phyloP scores from a whole-genome alignment of 2,888 invertebrate genomes.

The Drosophila monieri region DNA sequence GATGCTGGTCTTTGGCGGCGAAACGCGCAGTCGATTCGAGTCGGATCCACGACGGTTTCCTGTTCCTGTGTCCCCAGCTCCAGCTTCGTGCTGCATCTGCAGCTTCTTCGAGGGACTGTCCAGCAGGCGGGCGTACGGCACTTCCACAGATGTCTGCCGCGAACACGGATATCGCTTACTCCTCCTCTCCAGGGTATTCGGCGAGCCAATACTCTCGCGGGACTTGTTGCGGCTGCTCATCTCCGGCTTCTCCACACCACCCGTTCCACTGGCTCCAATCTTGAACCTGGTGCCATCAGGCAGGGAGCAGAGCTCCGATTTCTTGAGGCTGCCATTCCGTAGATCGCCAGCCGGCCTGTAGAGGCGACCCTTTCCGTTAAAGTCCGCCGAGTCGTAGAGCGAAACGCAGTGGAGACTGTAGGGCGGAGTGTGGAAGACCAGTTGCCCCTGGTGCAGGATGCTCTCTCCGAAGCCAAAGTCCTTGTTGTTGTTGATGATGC shows the following conservation, averaged over 20 bases:
- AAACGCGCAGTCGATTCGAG: conserved; percentile 84
- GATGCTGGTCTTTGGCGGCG: conserved; percentile 92
- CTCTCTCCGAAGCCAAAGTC: conserved; percentile 98
- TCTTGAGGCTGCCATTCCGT: conserved; percentile 81
- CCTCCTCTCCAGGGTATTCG: conserved; percentile 83
- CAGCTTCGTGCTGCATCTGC: conserved; percentile 81
- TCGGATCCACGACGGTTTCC: conserved; percentile 85
- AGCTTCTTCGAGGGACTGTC: conserved; percentile 86
- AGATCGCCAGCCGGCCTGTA: conserved; percentile 80
- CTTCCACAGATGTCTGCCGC: conserved; percentile 84
- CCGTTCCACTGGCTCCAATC: conserved; percentile 64
- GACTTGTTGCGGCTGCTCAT: conserved; percentile 79
- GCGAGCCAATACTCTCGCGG: conserved; percentile 83
- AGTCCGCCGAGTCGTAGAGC: conserved; percentile 87
- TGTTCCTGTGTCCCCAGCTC: conserved; percentile 83
- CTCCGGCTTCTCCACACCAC: conserved; percentile 67
- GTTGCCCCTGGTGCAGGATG: conserved; percentile 92
- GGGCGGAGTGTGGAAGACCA: conserved; percentile 95
- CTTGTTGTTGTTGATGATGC: conserved; percentile 90
- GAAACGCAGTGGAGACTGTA: conserved; percentile 92
- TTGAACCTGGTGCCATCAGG: conserved; percentile 79
- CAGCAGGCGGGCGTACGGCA: conserved; percentile 91
- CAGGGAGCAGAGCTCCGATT: conserved; percentile 74
- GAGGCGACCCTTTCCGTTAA: conserved; percentile 82
- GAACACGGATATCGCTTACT: conserved; percentile 87